Evolutionary conservation across 2,113 vertebrate species (phyloP).

Genomic region (Dissostichus mawsoni): DNA sequence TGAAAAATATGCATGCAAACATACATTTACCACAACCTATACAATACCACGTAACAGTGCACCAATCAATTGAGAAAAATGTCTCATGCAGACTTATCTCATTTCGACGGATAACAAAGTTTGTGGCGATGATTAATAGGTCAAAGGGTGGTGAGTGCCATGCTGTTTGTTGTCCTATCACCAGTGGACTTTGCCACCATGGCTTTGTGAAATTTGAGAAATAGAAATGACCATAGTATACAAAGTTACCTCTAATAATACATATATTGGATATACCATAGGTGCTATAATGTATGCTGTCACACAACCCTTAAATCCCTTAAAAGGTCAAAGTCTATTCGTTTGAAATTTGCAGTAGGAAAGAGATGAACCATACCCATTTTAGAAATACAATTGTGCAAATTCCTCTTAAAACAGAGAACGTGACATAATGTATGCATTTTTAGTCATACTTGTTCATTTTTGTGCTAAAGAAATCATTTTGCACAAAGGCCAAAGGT

Average conservation of each 20-base stretch:
- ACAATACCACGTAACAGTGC: neutral
- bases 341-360: neutral
- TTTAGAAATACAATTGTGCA: neutral
- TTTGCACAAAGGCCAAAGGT: too few species aligned
- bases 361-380: neutral
- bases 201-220: conserved; percentile 56
- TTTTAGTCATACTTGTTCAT: neutral
- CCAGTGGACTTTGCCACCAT: conserved; percentile 70
- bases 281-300: neutral
- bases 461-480: neutral
- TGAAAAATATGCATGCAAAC: neutral
- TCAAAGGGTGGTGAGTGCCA: conserved; percentile 70
- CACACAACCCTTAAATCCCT: neutral
- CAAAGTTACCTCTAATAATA: neutral
- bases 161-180: conserved; percentile 73
- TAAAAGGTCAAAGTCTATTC: neutral
- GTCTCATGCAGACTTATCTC: conserved; percentile 28
- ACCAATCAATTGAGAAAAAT: neutral
- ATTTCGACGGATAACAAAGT: conserved; percentile 11
- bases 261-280: neutral
- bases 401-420: neutral
- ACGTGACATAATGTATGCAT: neutral
- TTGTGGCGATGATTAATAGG: conserved; percentile 59
- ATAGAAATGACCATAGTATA: neutral
- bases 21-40: neutral